phyloP scores from a whole-genome alignment of 2,888 invertebrate genomes.

The Pilophorus perplexus region DNA sequence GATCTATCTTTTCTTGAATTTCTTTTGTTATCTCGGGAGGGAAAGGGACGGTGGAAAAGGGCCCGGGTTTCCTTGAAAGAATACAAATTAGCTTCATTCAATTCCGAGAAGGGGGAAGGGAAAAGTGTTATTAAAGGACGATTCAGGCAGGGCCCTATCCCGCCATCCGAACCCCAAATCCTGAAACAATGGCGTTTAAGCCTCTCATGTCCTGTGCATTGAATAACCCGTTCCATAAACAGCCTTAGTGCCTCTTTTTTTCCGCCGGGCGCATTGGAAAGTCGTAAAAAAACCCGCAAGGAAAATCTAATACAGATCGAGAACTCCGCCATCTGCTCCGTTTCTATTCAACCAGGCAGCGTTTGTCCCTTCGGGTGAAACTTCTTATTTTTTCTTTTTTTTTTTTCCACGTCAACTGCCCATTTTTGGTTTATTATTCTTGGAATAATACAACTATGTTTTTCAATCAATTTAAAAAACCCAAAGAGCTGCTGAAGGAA shows the following conservation, averaged over 20 bases:
- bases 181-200: slow-evolving; percentile 21
- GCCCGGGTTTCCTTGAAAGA: slow-evolving; percentile 26
- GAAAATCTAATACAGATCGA: slow-evolving; percentile 29
- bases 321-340: slow-evolving; percentile 7
- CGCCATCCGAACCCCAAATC: slow-evolving; percentile 17
- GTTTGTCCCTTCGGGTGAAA: too few relatives aligned
- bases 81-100: slow-evolving; percentile 35
- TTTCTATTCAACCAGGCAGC: too few relatives aligned
- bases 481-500: too few relatives aligned
- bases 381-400: neutral
- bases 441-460: too few relatives aligned
- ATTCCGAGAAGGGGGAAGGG: slow-evolving; percentile 23
- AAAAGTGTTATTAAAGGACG: slow-evolving; percentile 36
- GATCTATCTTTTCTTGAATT: slow-evolving; percentile 31
- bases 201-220: slow-evolving; percentile 19
- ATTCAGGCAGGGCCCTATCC: neutral
- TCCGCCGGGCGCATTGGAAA: slow-evolving; percentile 19
- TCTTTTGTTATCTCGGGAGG: slow-evolving; percentile 23
- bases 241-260: neutral
- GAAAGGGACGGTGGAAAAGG: neutral
- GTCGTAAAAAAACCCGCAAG: slow-evolving; percentile 19
- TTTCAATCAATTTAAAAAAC: neutral
- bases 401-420: neutral
- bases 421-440: too few relatives aligned
- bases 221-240: slow-evolving; percentile 17